Base-by-base conservation (phyloP, 2,797 vertebrate genomes). In the Microctenopoma lineatum region DNA sequence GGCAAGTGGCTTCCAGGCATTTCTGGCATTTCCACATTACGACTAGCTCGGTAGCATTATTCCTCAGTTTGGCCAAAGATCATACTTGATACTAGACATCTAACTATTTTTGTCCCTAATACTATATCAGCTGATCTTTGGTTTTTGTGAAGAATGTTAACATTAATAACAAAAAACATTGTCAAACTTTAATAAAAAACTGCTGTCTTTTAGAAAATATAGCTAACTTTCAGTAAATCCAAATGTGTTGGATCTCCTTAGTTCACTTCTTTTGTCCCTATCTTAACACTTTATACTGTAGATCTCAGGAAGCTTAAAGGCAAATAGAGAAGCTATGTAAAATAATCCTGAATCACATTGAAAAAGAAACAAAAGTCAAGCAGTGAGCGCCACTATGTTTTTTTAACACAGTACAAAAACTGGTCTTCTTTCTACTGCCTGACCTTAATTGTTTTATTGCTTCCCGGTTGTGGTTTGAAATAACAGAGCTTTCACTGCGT, bases 371-470 rank as follows among this genome's bases (percentile, higher is more conserved):
- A 63, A 62, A 57, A 56, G 54, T 57, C 14, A 70, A 70, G 41
- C 71, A 67, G 18, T 79, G 59, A 64, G 44, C 1, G 1, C 80
- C 59, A 65, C 65, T 69, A 48, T 26, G 3, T 41, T 38, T 68
- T 80, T 85, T 69, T 58, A 77, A 72, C 81, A 59, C 38, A 67
- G 18, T 50, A 76, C 48, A 81, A 72, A 75, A 70, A 38, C 16
- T 18, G 50, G 36, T 85, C 29, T 72, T 13, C 42, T 50, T 71
- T 53, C 29, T 73, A 41, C 67, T 75, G 51, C 56, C 68, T 58
- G 60, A 46, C 47, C 76, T 82, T 52, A 63, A 44, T 79, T 34
- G 61, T 68, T 71, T 81, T 45, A 63, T 48, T 58, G 57, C 52
- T 39, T 44, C 58, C 74, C 44, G 38, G 5, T 11, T 53, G 39